Base-by-base conservation (phyloP, 2,888 invertebrate species). In the Homarus gammarus region DNA sequence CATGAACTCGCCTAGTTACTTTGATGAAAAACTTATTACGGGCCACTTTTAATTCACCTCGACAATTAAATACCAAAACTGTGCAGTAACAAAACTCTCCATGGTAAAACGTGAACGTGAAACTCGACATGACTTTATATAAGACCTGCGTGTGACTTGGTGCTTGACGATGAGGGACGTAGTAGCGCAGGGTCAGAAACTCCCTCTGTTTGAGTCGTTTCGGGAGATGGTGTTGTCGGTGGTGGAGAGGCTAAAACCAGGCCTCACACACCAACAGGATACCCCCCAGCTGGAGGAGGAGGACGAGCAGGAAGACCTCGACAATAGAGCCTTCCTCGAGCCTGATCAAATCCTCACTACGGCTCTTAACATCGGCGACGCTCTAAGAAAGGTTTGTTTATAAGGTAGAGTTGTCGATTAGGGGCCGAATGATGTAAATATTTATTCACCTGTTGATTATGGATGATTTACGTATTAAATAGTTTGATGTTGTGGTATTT, bases 181-280 rank as follows among this genome's bases (percentile, higher is more conserved):
- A 5, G 44, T 44, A 8, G 27, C 1, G 18, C 38, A 38, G 38
- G 38, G 40, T 6, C 73, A 38, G 40, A 73, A 18, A 22, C 40
- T 40, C 3, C 73, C 38, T 22, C 22, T 73, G 6, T 12, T 73
- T 15, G 73, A 38, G 38, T 73, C 73, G 22, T 40, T 73, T n/a
- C 31, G 73, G 6, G 73, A 73, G 40, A 36, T 73, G 73, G 40
- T 73, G 73, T 22, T 73, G n/a, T 38, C 38, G 22, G 73, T 73
- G 40, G 73, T 73, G n/a, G 73, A 73, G 73, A 73, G 73, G 73
- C 40, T 73, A 5, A 73, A 73, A 22, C 73, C 73, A 1, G 64
- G 64, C 27, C 73, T 73, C 15, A 40, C 8, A 12, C 73, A 40
- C 33, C 40, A 38, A 40, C 18, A 38, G 40, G 73, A 38, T 2